Evolutionary conservation across 1,140 invertebrate genomes (phyloP).

Genomic region (Drosophila funebris): DNA sequence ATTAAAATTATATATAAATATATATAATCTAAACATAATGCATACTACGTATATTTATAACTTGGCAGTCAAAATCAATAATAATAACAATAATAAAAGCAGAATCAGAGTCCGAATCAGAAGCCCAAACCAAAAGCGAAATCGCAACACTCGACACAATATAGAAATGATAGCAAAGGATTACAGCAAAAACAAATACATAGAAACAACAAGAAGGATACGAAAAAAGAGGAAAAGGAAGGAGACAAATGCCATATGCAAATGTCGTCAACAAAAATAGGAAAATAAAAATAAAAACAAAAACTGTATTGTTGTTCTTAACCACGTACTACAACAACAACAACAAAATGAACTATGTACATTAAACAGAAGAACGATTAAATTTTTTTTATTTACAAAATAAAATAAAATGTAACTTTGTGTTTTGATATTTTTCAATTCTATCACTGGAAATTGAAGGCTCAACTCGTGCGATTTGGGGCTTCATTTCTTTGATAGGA

Average conservation of each 20-base stretch:
- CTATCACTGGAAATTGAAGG: conserved; percentile 1
- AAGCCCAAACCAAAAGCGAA: conserved; percentile 1
- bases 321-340: conserved; percentile 22
- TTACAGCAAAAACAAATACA: conserved; percentile 53
- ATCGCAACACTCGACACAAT: conserved; percentile 46
- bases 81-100: conserved; percentile 13
- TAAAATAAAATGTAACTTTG: neutral
- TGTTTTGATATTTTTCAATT: conserved; percentile 26
- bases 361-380: conserved; percentile 60
- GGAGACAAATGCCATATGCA: conserved; percentile 36
- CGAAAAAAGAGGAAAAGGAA: neutral
- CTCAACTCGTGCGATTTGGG: conserved; percentile 24
- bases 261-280: conserved; percentile 33
- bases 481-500: conserved; percentile 33
- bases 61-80: conserved; percentile 32
- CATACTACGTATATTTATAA: conserved; percentile 30
- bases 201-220: conserved; percentile 33
- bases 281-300: conserved; percentile 12
- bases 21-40: conserved; percentile 16
- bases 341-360: conserved; percentile 44
- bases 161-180: conserved; percentile 52
- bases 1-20: conserved; percentile 19
- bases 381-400: conserved; percentile 63
- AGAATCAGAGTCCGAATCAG: conserved; percentile 2
- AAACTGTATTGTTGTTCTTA: conserved; percentile 47